Evolutionary conservation across 2,888 invertebrate species (phyloP).

Genomic region (Prosopocoilus inquinatus): DNA sequence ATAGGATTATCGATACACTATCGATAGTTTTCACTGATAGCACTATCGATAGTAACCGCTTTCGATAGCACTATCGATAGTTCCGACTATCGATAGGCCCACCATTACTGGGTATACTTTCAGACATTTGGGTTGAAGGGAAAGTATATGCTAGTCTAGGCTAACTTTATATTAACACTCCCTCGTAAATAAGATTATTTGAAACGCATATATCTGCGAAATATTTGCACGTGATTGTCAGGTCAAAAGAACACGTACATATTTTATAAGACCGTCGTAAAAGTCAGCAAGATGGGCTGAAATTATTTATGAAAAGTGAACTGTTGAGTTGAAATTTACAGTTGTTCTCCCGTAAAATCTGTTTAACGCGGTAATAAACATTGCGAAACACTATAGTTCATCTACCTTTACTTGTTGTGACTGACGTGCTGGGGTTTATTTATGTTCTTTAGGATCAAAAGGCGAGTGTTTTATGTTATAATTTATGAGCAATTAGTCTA

Average conservation of each 20-base stretch:
- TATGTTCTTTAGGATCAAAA: constrained; percentile 45
- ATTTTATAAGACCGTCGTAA: constrained; percentile 34
- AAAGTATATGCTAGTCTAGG: too few species aligned
- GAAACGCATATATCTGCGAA: not conserved
- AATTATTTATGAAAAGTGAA: constrained; percentile 42
- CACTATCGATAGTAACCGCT: too few species aligned
- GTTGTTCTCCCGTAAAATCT: constrained; percentile 41
- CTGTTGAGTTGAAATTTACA: constrained; percentile 40
- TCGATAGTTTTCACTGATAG: too few species aligned
- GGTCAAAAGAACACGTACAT: constrained; percentile 26
- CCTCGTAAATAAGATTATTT: not conserved
- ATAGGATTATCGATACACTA: too few species aligned
- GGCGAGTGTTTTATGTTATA: constrained; percentile 46
- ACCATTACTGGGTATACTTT: too few species aligned
- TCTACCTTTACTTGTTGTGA: constrained; percentile 44
- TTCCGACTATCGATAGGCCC: too few species aligned
- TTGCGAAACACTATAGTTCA: constrained; percentile 42
- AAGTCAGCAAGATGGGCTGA: constrained; percentile 22
- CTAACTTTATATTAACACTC: too few species aligned
- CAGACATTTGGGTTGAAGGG: too few species aligned
- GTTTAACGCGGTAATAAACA: constrained; percentile 41
- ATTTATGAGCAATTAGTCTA: constrained; percentile 47
- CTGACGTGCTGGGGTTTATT: constrained; percentile 45
- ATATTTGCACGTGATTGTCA: constrained; percentile 17
- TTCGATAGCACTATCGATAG: too few species aligned